Base-by-base conservation (phyloP, 2,888 invertebrate genomes). In the Eilema sororculum region DNA sequence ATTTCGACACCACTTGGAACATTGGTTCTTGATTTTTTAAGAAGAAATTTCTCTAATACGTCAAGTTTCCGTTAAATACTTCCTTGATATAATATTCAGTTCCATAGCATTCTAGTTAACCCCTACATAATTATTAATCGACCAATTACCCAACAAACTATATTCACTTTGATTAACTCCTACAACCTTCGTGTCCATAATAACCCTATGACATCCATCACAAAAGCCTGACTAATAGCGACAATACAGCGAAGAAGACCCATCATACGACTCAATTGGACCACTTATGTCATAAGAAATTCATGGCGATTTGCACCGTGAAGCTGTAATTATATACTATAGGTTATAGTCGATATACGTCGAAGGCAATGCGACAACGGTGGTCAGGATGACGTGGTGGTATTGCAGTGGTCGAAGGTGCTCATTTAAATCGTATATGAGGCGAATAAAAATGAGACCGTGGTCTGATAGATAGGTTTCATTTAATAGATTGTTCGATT, bases 231-330 rank as follows among this genome's bases (percentile, higher is more conserved):
- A 65, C 30, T 57, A 28, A 57, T 65, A 56, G 22, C 65, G 24
- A 28, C 22, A 28, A 25, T 20, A n/a, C n/a, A n/a, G 12, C 2
- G 12, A 10, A 25, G 20, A 63, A 63, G 28, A 63, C 28, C 28
- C 64, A 52, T 56, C 56, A 56, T 22, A 2, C 22, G 16, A 12
- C 37, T 22, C 24, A 57, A 65, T 33, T 57, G 60, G 52, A 61
- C 60, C 60, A 60, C 46, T 67, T 67, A 61, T 24, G 20, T 10
- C 30, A 56, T 67, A 3, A 52, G 25, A 61, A 22, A 67, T 61
- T 67, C 28, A 67, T 52, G 20, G 24, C n/a, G 33, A 33, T 67
- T 52, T 60, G 60, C 67, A 67, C 61, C 52, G 61, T 58, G n/a
- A 28, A 22, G 13, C 33, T 33, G 9, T 61, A 67, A 67, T 67